Conservation (phyloP, 2,797 vertebrate genomes). For the Pristis pectinata region DNA sequence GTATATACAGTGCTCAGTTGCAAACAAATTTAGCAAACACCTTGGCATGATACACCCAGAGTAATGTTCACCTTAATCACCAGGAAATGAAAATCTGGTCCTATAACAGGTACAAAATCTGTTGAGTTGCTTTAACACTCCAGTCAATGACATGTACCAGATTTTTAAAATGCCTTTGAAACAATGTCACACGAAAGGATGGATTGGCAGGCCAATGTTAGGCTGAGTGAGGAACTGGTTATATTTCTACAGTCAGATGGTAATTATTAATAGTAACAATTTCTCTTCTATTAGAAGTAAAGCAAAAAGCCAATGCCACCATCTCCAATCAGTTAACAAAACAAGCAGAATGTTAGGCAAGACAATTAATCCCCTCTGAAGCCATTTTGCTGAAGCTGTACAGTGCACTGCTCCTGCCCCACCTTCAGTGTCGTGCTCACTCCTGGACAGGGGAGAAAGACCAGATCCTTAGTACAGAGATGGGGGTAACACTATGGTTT, state of each 20-base stretch:
- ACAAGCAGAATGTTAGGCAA: not conserved
- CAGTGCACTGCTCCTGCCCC: not conserved
- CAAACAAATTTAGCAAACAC: not conserved
- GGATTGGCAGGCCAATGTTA: not conserved
- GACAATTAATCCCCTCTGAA: not conserved
- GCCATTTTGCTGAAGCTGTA: not conserved
- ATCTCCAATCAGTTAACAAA: not conserved
- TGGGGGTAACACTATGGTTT: not conserved
- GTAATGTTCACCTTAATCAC: not conserved
- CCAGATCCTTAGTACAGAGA: not conserved
- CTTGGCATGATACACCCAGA: not conserved
- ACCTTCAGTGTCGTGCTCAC: not conserved
- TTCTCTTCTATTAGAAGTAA: not conserved
- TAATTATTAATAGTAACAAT: not conserved
- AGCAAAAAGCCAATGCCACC: not conserved
- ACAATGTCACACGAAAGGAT: not conserved
- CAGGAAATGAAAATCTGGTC: no score
- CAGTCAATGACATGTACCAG: not conserved
- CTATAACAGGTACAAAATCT: no score
- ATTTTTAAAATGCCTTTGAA: not conserved
- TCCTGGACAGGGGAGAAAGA: not conserved
- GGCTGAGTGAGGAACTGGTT: not conserved
- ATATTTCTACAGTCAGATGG: not conserved
- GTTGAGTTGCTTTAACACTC: not conserved
- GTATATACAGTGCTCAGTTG: not conserved